phyloP scores from a whole-genome alignment of 35 echinoderm and acorn worm species.

The Acanthaster planci region DNA sequence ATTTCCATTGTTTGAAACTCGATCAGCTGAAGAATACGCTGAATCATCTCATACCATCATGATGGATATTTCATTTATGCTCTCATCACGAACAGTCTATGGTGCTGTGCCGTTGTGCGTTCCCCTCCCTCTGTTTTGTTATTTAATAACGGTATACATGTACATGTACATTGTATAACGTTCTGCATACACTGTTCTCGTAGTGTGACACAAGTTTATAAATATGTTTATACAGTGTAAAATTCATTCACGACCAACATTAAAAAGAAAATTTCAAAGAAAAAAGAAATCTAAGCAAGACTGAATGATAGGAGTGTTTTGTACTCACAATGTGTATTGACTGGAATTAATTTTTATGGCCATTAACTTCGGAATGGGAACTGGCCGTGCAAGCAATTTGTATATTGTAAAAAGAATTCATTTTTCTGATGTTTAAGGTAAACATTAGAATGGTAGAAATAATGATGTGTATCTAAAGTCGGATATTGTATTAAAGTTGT shows the following conservation, averaged over 20 bases:
- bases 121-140: background rate
- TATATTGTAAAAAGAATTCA: slow-evolving; percentile 18
- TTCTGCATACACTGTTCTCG: background rate
- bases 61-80: too few relatives aligned
- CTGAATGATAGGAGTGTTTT: slow-evolving; percentile 10
- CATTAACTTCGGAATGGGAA: background rate
- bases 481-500: slow-evolving; percentile 24
- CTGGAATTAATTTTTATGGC: background rate
- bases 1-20: too few relatives aligned
- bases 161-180: too few relatives aligned
- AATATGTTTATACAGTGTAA: background rate
- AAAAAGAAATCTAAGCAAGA: background rate
- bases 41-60: too few relatives aligned
- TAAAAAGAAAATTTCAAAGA: background rate
- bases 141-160: background rate
- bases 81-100: too few relatives aligned
- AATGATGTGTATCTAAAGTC: slow-evolving; percentile 28
- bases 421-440: slow-evolving; percentile 24
- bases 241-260: slow-evolving; percentile 13
- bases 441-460: slow-evolving; percentile 13
- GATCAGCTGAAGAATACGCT: too few relatives aligned
- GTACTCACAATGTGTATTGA: slow-evolving; percentile 19
- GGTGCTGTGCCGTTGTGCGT: background rate
- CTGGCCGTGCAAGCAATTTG: background rate
- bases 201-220: background rate